A percentile compares a stretch with the other conserved stretches of the same genome.
Conservation (phyloP, 1,140 invertebrate species). For the Anoplophora glabripennis region DNA sequence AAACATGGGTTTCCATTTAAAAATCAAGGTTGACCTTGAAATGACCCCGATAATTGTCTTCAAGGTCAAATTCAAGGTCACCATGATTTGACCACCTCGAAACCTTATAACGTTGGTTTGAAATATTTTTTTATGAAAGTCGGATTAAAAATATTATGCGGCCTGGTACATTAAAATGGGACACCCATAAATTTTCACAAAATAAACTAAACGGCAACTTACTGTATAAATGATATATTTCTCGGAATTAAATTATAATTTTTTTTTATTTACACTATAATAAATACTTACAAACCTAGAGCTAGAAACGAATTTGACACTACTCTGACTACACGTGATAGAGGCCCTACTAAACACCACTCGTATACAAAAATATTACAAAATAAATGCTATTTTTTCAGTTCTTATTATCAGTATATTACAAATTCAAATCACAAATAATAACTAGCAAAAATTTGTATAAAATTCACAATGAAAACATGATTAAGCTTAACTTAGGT, state of each 20-base stretch:
- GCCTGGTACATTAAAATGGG: too few species aligned
- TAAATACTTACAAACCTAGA: conserved; percentile 18
- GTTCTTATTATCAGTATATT: conserved; percentile 1
- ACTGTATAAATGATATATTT: too few species aligned
- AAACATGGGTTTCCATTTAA: too few species aligned
- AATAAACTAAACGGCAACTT: too few species aligned
- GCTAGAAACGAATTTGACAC: background rate
- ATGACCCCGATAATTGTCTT: too few species aligned
- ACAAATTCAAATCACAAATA: background rate
- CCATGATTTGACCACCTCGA: too few species aligned
- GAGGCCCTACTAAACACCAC: conserved; percentile 13
- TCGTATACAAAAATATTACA: conserved; percentile 22
- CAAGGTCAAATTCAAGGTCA: too few species aligned
- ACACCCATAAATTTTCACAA: too few species aligned
- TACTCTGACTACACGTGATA: conserved; percentile 15
- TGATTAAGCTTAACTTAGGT: background rate
- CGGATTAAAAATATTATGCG: background rate
- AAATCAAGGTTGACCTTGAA: too few species aligned
- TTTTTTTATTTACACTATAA: conserved; percentile 23
- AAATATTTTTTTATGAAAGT: background rate
- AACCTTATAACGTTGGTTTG: too few species aligned
- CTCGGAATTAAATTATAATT: too few species aligned
- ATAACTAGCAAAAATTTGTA: background rate
- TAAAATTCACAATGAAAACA: conserved; percentile 2
- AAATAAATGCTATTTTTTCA: conserved; percentile 23